Base-by-base conservation (phyloP, 1,140 invertebrate genomes). In the Sipha flava region DNA sequence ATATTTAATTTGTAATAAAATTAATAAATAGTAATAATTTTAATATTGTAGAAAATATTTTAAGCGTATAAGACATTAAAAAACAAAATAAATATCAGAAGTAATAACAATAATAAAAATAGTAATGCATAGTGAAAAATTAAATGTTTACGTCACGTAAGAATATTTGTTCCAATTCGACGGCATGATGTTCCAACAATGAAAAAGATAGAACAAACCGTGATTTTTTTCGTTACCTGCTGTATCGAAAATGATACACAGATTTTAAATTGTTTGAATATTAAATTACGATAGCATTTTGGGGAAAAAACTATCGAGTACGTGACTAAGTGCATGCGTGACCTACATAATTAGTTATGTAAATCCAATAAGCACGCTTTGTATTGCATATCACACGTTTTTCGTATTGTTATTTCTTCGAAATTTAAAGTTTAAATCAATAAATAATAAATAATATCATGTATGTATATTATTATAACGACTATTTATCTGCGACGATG, bases 341-440 rank as follows among this genome's bases (percentile, higher is more conserved):
- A 77, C 73, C 73, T 40, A 77, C 49, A 59, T 52, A 59, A 77
- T 77, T 77, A 77, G 52, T 77, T 43, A 43, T 77, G 73, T 54
- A 77, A 59, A 77, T 57, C 37, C 73, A 47, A 7, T 16, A n/a
- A 43, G 49, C 73, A 77, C 73, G 52, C 72, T 49, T n/a, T 37
- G n/a, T 49, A 45, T 49, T 43, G 68, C 70, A 34, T 52, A 68
- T 68, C 64, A 68, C 64, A 40, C 10, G 40, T 16, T 54, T 52
- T 12, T 75, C 10, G 47, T 31, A 14, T 31, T 72, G 7, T 75
- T 54, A 37, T 75, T 75, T 37, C 18, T 52, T 54, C 3, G 47
- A 54, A 54, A 75, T 75, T 47, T 34, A 6, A 37, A 37, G n/a
- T 23, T 54, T 37, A 54, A 34, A 75, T 75, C 70, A 3, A 75